Evolutionary conservation across 2,888 invertebrate species (phyloP), one percentile per base, ranked within the genome.

Genomic region (Crematogaster levior): DNA sequence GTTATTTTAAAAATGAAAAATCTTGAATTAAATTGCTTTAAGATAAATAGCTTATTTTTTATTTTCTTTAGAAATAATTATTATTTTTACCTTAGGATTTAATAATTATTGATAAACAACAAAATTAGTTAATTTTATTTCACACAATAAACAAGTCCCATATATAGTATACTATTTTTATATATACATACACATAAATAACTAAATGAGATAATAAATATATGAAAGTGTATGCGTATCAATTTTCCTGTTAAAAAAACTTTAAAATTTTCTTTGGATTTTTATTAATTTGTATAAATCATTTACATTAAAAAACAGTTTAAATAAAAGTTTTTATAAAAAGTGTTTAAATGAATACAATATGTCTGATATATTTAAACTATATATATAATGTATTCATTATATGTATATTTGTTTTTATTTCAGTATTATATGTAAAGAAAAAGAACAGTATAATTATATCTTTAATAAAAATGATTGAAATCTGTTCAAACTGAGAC

Each of bases 131-230:
- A 7, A 48, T 74, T 74, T 74, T n/a, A 21, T 61, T 34, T 63
- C 12, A 51, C 9, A 51, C 9, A 0, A 48, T 63, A 34, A 34
- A 34, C 34, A 34, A 6, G 7, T 46, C n/a, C 18, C 15, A 5
- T 73, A 73, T 12, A 40, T 53, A 37, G 30, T 56, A 72, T 73
- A 58, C 48, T 37, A n/a, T 73, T 72, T 72, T 73, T 73, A 58
- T 73, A 60, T 60, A 73, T 30, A 46, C 18, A 63, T n/a, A n/a
- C n/a, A n/a, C n/a, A n/a, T n/a, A 61, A 3, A 34, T 12, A 43
- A 34, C 15, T 56, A 53, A 56, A 56, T 43, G 6, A 27, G n/a
- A 40, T 63, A 53, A 63, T 75, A 56, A 15, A 77, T 30, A 56
- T 12, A 27, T 1, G 15, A n/a, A 30, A 46, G 37, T 43, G 15